Evolutionary conservation across 2,888 invertebrate species (phyloP).

Genomic region (Cosmia pyralina): DNA sequence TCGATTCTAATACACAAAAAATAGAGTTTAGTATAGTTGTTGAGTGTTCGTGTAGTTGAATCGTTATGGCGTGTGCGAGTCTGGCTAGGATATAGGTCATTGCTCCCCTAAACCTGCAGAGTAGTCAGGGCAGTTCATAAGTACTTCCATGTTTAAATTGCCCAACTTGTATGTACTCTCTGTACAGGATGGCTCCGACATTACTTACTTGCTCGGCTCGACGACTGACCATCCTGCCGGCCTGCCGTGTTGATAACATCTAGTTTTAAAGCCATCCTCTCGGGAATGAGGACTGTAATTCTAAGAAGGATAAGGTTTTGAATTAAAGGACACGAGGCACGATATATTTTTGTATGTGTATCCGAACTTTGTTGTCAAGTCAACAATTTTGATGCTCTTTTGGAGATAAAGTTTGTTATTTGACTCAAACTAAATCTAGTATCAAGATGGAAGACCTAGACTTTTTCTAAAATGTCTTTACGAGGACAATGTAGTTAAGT

Average conservation of each 20-base stretch:
- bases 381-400: constrained; percentile 9
- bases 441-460: too few species aligned
- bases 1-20: constrained; percentile 86
- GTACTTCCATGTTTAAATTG: constrained; percentile 89
- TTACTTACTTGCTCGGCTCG: constrained; percentile 75
- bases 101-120: constrained; percentile 90
- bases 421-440: background rate
- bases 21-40: constrained; percentile 86
- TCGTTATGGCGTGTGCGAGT: constrained; percentile 78
- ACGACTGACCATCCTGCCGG: constrained; percentile 79
- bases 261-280: constrained; percentile 74
- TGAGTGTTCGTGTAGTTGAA: constrained; percentile 75
- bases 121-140: constrained; percentile 88
- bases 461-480: too few species aligned
- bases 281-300: constrained; percentile 67
- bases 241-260: constrained; percentile 73
- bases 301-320: constrained; percentile 58
- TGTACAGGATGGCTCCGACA: constrained; percentile 84
- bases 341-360: constrained; percentile 45
- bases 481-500: too few species aligned
- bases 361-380: constrained; percentile 42
- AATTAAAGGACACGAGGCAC: constrained; percentile 47
- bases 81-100: constrained; percentile 90
- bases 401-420: constrained; percentile 8
- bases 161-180: constrained; percentile 87